Base-by-base conservation (phyloP, 2,888 invertebrate species). In the Ceramica pisi region DNA sequence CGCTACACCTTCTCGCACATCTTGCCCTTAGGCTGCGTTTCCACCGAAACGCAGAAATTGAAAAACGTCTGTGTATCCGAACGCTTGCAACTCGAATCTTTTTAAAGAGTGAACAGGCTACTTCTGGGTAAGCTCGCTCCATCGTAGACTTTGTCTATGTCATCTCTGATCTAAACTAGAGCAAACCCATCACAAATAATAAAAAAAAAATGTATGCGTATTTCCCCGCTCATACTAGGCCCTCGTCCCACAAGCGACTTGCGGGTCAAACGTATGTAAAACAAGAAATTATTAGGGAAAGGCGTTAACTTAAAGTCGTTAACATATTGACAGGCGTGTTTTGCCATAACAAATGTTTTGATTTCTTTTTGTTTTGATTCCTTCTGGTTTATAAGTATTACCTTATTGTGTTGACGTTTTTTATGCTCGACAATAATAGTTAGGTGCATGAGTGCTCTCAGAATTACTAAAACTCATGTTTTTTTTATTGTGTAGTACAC, bases 301-400 rank as follows among this genome's bases (percentile, higher is more conserved):
- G 78, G 86, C 75, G 82, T 82, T 84, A 86, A 85, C 76, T 84
- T 70, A 44, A 71, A 76, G 86, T 84, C 86, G 84, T 86, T 84
- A 82, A 86, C 84, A 83, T 90, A 88, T 90, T 90, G 92, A 92
- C 91, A 90, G 89, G 88, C 86, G 84, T 87, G 88, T 86, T 86
- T 86, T 87, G 90, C 90, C 89, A 91, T 90, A 90, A 89, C 87
- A 87, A 78, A 70, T 82, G 80, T 84, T 85, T 87, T 78, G 81
- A 78, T 88, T 84, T 82, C 85, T 82, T 86, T 85, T 80, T 82
- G 82, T 85, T 85, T 81, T 78, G 83, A 85, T 83, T 80, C 71
- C 74, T 77, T 74, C 63, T 71, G 80, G 89, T 92, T 90, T 90
- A 87, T 87, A 90, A 89, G 90, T 90, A 90, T 81, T 82, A 83